Base-by-base conservation (phyloP, 2,888 invertebrate species). In the Lottia gigantea region DNA sequence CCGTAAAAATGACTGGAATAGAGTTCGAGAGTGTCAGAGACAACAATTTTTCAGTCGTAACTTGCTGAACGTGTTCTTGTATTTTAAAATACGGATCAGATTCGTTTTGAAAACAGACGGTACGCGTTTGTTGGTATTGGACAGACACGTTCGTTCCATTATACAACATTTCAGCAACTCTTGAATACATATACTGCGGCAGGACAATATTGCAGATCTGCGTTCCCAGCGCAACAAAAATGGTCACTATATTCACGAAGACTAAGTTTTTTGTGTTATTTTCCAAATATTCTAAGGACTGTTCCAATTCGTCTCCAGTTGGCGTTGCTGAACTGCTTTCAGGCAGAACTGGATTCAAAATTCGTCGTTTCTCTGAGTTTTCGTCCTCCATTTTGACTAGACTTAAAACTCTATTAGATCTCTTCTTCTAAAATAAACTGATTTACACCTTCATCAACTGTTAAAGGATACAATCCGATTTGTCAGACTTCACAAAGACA, bases 1-100 rank as follows among this genome's bases (percentile, higher is more conserved):
- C 64, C 0, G 66, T 47, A 62, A 74, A 49, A 64, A 67, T 23
- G n/a, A 66, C 64, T 1, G 71, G 71, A n/a, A 70, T 47, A 46
- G 25, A 61, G 19, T 12, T 46, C 11, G 25, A 46, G 15, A 46
- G 65, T 45, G 40, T 46, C 8, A 19, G 16, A 16, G 23, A 11
- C 46, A 25, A n/a, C 65, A 25, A 46, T 19, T 12, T 16, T 8
- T 12, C 45, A 64, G 23, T 64, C 15, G 46, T 19, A 2, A 19
- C 45, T 46, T 19, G 25, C 23, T 46, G 23, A 2, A 16, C 23
- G 19, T 19, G 23, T 46, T 62, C 46, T 46, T 68, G 67, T 23
- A 68, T 62, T 16, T 46, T 7, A 26, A 62, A 68, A n/a, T 62
- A 46, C 12, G 62, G 67, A 23, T 68, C 67, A 1, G 67, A 68